Evolutionary conservation across 1,140 invertebrate genomes (phyloP).

Genomic region (Drosophila mojavensis): DNA sequence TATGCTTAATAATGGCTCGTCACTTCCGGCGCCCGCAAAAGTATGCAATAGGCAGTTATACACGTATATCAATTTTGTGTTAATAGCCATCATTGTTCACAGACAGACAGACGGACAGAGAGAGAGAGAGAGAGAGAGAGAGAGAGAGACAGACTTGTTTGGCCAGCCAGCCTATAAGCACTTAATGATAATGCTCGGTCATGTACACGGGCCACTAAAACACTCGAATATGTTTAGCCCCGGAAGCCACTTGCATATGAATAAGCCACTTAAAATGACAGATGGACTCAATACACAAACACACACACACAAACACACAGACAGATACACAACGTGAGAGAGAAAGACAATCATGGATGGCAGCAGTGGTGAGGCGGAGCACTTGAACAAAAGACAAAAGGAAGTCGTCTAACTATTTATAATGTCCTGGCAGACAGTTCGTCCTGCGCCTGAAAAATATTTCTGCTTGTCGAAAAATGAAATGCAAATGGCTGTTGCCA

Average conservation of each 20-base stretch:
- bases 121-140: conserved; percentile 7
- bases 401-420: conserved; percentile 77
- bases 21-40: conserved; percentile 58
- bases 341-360: conserved; percentile 15
- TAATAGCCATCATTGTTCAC: conserved; percentile 79
- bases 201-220: conserved; percentile 81
- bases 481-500: conserved; percentile 73
- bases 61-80: conserved; percentile 76
- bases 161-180: conserved; percentile 70
- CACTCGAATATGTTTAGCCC: conserved; percentile 82
- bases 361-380: too few relatives aligned
- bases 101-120: neutral
- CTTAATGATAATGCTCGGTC: conserved; percentile 82
- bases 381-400: conserved; percentile 71
- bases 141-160: conserved; percentile 3
- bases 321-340: conserved; percentile 1
- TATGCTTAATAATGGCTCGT: conserved; percentile 55
- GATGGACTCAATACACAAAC: conserved; percentile 53
- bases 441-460: conserved; percentile 49
- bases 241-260: conserved; percentile 82
- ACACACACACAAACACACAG: conserved; percentile 17
- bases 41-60: conserved; percentile 24
- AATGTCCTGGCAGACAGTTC: conserved; percentile 43
- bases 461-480: conserved; percentile 78
- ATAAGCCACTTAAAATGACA: conserved; percentile 83